These are phyloP conservation scores for Oryzias curvinotus DNA, from an alignment of 2,113 vertebrate genomes.

Conservation along the genomic window DNA sequence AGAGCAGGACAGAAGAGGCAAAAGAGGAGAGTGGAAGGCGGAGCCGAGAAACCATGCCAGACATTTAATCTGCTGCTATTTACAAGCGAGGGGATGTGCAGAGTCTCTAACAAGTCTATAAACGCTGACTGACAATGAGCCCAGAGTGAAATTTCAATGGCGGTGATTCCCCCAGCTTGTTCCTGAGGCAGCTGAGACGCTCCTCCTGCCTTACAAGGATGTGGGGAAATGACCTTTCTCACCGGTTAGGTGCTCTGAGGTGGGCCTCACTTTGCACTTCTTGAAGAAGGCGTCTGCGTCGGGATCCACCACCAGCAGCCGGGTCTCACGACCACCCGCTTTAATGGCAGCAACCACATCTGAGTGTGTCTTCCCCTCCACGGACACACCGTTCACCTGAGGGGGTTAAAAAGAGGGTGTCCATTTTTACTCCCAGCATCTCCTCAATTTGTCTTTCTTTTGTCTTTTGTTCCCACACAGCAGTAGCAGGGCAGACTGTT, in stretches of 20 bases:
- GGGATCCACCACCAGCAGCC: conserved; percentile 89
- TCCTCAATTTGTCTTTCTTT: conserved; percentile 6
- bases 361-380: conserved; percentile 88
- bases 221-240: conserved; percentile 34
- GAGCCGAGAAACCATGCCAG: conserved; percentile 1
- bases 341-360: conserved; percentile 89
- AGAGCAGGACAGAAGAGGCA: conserved; percentile 8
- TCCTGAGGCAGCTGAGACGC: neutral
- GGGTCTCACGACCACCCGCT: conserved; percentile 77
- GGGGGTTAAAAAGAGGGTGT: neutral
- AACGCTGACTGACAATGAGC: conserved; percentile 1
- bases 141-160: conserved; percentile 6
- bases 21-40: neutral
- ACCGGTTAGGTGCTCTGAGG: conserved; percentile 82
- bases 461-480: conserved; percentile 53
- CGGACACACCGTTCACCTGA: conserved; percentile 86
- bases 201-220: neutral
- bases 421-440: neutral
- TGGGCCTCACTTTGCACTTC: conserved; percentile 85
- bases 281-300: conserved; percentile 90
- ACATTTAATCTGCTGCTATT: conserved; percentile 17
- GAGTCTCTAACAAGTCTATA: neutral
- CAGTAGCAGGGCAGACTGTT: conserved; percentile 33
- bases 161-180: neutral
- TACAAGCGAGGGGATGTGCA: neutral